Evolutionary conservation across 2,888 invertebrate species (phyloP), one percentile per base, ranked within the genome.

Genomic region (Melipona bicolor): DNA sequence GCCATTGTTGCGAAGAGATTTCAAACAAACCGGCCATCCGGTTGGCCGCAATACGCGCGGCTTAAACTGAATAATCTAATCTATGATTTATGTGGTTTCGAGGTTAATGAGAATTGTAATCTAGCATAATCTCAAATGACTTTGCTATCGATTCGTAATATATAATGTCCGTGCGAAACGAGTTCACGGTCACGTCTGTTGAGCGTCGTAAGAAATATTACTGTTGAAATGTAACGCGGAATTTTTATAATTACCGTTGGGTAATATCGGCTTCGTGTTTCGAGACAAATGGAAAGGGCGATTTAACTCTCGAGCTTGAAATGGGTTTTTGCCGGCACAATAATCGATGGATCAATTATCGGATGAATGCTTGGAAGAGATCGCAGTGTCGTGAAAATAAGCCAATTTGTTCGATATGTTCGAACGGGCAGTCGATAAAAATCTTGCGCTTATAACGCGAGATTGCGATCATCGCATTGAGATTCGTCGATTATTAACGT

Each of bases 21-120:
- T n/a, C n/a, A 32, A 65, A 65, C 32, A 11, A 62, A 62, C 17
- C 27, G 21, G 24, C 24, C 49, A 19, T 24, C 15, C 11, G n/a
- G 36, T 54, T 36, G 15, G 15, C 36, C 36, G 2, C 64, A 64
- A 64, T 36, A 64, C 36, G 32, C 2, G 5, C 36, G 5, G 64
- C 36, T 64, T 64, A 64, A 64, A 36, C 36, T 4, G 56, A 59
- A 71, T 56, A 71, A 71, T 54, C 70, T 56, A 56, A 71, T 71
- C 70, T 71, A 71, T 36, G 70, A 71, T 71, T 71, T 24, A 56
- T 19, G 56, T 11, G 36, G 11, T 15, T 61, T 11, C n/a, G 36
- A 71, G 70, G 70, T 71, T 71, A 73, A 64, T 50, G 73, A 73
- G 61, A 73, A 62, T 71, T 56, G 70, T n/a, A 71, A 71, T 56